Percentiles rank a stretch among this genome's conserved stretches.
These are phyloP conservation scores for Morone saxatilis DNA, from an alignment of 2,113 vertebrate genomes.

Conservation along the genomic window DNA sequence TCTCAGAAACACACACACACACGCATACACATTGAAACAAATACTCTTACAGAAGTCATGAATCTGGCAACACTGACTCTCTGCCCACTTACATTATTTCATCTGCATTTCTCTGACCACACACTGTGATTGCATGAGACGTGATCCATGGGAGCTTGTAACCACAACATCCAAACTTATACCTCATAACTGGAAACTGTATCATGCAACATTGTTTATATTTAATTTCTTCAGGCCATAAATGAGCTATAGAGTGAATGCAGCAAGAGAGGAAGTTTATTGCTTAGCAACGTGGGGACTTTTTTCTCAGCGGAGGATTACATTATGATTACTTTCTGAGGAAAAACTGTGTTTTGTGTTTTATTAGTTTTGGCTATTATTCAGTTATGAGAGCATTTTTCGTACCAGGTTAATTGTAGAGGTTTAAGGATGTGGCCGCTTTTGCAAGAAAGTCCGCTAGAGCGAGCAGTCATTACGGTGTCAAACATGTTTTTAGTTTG, in stretches of 20 bases:
- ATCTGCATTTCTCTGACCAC: slow-evolving; percentile 46
- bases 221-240: slow-evolving; percentile 51
- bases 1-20: background rate
- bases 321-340: slow-evolving; percentile 31
- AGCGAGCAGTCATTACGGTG: background rate
- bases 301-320: slow-evolving; percentile 26
- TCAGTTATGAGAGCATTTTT: slow-evolving; percentile 30
- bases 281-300: slow-evolving; percentile 28
- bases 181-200: slow-evolving; percentile 46
- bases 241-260: slow-evolving; percentile 24
- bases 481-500: background rate
- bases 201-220: slow-evolving; percentile 33
- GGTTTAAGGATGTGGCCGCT: slow-evolving; percentile 31
- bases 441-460: slow-evolving; percentile 8
- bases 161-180: slow-evolving; percentile 37
- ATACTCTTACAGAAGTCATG: slow-evolving; percentile 21
- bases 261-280: slow-evolving; percentile 38
- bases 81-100: slow-evolving; percentile 48
- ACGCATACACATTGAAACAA: background rate
- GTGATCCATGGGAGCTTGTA: slow-evolving; percentile 30
- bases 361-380: slow-evolving; percentile 30
- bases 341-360: slow-evolving; percentile 12
- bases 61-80: slow-evolving; percentile 23
- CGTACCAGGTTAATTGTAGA: background rate
- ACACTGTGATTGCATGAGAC: slow-evolving; percentile 56